A percentile compares a stretch with the other conserved stretches of the same genome.
Conservation (phyloP, 2,888 invertebrate genomes). For the Oscheius sp. region DNA sequence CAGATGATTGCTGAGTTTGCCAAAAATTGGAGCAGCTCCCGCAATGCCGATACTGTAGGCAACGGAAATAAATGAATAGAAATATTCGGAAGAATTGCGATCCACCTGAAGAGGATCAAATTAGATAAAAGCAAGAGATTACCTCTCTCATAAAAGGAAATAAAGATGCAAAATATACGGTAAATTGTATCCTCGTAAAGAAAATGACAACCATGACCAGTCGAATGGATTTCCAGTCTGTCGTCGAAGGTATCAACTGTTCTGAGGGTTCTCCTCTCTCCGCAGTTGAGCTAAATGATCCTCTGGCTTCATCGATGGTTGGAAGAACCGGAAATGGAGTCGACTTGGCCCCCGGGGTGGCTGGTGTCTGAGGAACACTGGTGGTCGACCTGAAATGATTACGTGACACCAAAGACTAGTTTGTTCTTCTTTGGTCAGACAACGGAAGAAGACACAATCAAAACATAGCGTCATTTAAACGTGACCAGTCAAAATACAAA, state of each 20-base stretch:
- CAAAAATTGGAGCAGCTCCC: constrained; percentile 49
- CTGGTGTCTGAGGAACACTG: constrained; percentile 22
- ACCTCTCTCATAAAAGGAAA: constrained; percentile 41
- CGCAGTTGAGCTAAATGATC: constrained; percentile 13
- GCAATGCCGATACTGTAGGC: constrained; percentile 48
- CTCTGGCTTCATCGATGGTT: constrained; percentile 31
- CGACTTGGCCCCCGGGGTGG: constrained; percentile 2
- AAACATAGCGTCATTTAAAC: too few species aligned
- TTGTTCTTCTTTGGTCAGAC: background rate
- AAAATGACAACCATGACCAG: constrained; percentile 40
- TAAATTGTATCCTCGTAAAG: constrained; percentile 44
- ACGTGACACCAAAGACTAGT: background rate
- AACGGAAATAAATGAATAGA: constrained; percentile 48
- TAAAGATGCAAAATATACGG: constrained; percentile 42
- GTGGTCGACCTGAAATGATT: background rate
- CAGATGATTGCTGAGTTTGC: constrained; percentile 39
- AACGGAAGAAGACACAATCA: too few species aligned
- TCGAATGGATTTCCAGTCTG: constrained; percentile 40
- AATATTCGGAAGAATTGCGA: constrained; percentile 31
- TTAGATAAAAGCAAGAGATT: background rate
- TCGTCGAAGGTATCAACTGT: constrained; percentile 14
- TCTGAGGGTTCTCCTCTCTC: constrained; percentile 1
- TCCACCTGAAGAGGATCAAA: constrained; percentile 41
- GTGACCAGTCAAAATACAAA: too few species aligned
- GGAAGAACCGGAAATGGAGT: constrained; percentile 19